Base-by-base conservation (phyloP, 2,888 invertebrate genomes). In the Drepanosiphum platanoidis region DNA sequence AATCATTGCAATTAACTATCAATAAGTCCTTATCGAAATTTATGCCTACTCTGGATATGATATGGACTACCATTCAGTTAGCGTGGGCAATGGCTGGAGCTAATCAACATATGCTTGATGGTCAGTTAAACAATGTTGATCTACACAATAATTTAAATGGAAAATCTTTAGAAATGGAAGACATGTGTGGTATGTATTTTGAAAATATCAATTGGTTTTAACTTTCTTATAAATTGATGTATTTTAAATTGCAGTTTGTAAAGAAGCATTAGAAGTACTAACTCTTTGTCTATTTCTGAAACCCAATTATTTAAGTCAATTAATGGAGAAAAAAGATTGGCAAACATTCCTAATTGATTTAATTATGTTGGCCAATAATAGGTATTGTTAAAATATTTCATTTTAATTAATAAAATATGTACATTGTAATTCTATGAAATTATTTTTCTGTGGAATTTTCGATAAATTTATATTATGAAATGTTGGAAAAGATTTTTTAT, bases 201-300 rank as follows among this genome's bases (percentile, higher is more conserved):
- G 61, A 30, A 66, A n/a, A 46, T 75, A 13, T n/a, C 3, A 11
- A n/a, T 61, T 42, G 27, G 22, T 81, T 74, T n/a, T 46, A n/a
- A 34, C 13, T 39, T 34, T 78, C n/a, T 70, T 34, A 71, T 61
- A 30, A 32, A 39, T 52, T 3, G 13, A n/a, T 82, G 15, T 84
- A 2, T 36, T 32, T 58, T 70, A 4, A 39, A 70, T 71, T 70
- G 39, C 32, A 87, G 94, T 96, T 89, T 96, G 96, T 88, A 95
- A 96, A 88, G 98, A 98, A 91, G 96, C 97, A 75, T 91, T 98
- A 89, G 98, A 98, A 91, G 94, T 97, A 87, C 91, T 98, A 87
- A 96, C 97, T 78, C 93, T 98, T 87, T 95, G 96, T 87, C 93
- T 98, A 89, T 95, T 97, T 75, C 90, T 98, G 77, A 97, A 96